Evolutionary conservation across 2,888 invertebrate species (phyloP).

Genomic region (Bellardia pandia): DNA sequence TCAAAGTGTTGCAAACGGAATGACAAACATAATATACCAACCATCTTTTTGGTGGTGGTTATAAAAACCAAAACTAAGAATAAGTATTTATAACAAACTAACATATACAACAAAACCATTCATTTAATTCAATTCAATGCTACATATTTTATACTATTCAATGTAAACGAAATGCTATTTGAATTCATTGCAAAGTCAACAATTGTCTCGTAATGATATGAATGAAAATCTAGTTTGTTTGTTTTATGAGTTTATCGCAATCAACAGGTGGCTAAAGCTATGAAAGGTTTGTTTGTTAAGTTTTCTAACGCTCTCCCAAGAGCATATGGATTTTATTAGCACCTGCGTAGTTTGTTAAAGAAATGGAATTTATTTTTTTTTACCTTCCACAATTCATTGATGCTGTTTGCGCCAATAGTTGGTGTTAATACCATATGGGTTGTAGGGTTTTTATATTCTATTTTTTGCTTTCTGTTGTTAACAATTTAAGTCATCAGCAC

Average conservation of each 20-base stretch:
- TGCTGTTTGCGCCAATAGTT: slow-evolving; percentile 39
- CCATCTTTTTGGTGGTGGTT: no score
- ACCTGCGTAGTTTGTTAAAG: slow-evolving; percentile 25
- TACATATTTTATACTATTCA: no score
- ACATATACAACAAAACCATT: no score
- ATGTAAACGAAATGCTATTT: no score
- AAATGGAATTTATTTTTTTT: background rate
- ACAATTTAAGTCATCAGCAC: slow-evolving; percentile 18
- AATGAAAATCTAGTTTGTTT: background rate
- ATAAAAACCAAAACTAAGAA: no score
- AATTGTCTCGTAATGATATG: background rate
- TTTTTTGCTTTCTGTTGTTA: background rate
- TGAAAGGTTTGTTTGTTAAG: slow-evolving; percentile 18
- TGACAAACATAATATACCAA: no score
- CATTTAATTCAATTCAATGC: no score
- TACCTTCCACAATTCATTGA: slow-evolving; percentile 66
- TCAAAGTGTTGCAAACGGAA: no score
- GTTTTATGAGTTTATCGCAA: background rate
- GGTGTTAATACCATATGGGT: background rate
- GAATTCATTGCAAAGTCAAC: background rate
- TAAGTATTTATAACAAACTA: no score
- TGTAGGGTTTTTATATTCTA: background rate
- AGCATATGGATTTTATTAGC: background rate
- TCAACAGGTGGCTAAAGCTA: slow-evolving; percentile 58
- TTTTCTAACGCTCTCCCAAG: background rate